Evolutionary conservation across 1,140 invertebrate genomes (phyloP), one percentile per base, ranked within the genome.

Genomic region (Drosophila mauritiana): DNA sequence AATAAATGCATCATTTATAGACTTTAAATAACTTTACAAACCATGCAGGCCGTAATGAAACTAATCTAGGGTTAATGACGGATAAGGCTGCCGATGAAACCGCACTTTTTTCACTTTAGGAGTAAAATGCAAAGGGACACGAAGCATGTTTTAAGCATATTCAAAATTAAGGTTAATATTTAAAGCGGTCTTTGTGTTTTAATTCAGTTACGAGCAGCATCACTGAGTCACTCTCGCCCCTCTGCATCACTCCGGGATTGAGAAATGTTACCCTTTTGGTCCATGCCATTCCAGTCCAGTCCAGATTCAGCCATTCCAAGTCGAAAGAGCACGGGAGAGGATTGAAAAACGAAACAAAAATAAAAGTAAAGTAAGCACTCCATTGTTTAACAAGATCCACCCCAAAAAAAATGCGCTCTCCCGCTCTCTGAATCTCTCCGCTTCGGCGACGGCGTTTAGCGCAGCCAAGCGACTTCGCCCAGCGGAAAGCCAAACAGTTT

Each of bases 401-500:
- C 49, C 49, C 25, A 42, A 17, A 27, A 34, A 27, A 34, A 61
- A 34, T 27, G 31, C 58, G n/a, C 31, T 39, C 37, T 39, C 37
- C 12, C 7, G 11, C 39, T 22, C 61, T 46, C 25, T 12, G 25
- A 43, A 25, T 17, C 36, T 45, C 36, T 11, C 15, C 40, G 12
- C 68, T 52, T 55, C 40, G 54, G 67, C 46, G 20, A 52, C 46
- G 45, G 20, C n/a, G 37, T 43, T 36, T 15, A 37, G 15, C 49
- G 27, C 22, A 43, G 51, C 40, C 49, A 61, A 62, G 34, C 70
- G 69, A 51, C 72, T 65, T 77, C 75, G 62, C 86, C 80, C 78
- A 80, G 64, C 49, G 61, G 39, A 53, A 76, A 67, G 67, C 78
- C 56, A 63, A 80, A 80, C 78, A 82, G 82, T 91, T 86, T 79